Evolutionary conservation across 1,140 invertebrate genomes (phyloP), one percentile per base, ranked within the genome.

Genomic region (Heliothis virescens): DNA sequence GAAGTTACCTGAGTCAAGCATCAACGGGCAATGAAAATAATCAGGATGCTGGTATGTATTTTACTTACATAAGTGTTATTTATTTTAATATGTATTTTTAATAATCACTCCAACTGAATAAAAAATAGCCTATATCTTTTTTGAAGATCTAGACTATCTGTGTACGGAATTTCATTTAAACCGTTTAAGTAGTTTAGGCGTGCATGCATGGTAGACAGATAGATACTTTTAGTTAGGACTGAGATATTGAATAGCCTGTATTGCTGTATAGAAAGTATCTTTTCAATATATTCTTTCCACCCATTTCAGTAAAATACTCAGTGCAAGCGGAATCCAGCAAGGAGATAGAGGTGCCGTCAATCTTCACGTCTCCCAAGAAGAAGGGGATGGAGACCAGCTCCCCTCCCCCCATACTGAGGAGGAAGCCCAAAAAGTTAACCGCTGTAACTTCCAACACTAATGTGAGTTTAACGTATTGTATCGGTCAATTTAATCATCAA

Each of bases 361-460:
- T 91, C 29, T 93, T 91, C 80, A 73, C 80, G 11, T 92, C 91
- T 2, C 92, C 92, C 0, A 85, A 91, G 69, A 89, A 90, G n/a
- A 52, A 65, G 1, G 34, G 55, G 1, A 2, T 29, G 2, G 88
- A 91, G 1, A 87, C 82, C 0, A 90, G 83, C 78, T 92, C 90
- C 83, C 96, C 96, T 3, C 96, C 96, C 0, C 96, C 96, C 0
- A 97, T 97, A 82, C 87, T 97, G 52, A 87, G 96, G 55, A 83
- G 96, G 26, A 95, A 91, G 86, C 59, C 83, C 60, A 79, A 92
- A 83, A 86, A 88, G 91, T 76, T 92, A 83, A 60, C 76, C 9
- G 55, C 47, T 0, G 21, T 83, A n/a, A 85, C 87, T 1, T 81
- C 89, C 50, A 90, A 85, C 74, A 67, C 79, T 67, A 90, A 90